These are phyloP conservation scores for Silvanus unidentatus DNA, from an alignment of 2,888 invertebrate species.

Conservation along the genomic window DNA sequence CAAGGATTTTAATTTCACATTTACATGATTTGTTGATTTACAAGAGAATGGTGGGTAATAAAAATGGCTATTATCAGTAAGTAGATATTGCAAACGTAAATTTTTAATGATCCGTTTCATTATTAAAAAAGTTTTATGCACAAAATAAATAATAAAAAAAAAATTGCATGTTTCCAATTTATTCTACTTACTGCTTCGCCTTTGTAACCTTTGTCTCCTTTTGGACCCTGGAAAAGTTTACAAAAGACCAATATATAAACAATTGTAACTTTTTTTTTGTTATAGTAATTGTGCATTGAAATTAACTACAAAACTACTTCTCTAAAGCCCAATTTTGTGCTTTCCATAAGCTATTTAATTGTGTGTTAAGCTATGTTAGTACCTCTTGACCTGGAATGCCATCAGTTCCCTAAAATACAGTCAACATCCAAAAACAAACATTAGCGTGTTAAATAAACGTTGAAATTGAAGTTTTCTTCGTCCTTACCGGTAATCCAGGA, in stretches of 20 bases:
- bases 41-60: too few species aligned
- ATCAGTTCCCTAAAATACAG: constrained; percentile 76
- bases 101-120: not conserved
- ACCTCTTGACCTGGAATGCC: constrained; percentile 91
- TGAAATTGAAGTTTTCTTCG: too few species aligned
- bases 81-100: not conserved
- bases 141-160: too few species aligned
- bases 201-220: constrained; percentile 83
- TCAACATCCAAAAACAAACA: constrained; percentile 6
- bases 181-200: constrained; percentile 69
- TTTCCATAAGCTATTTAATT: constrained; percentile 1
- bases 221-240: constrained; percentile 61
- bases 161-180: too few species aligned
- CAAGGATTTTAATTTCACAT: too few species aligned
- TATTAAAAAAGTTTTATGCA: not conserved
- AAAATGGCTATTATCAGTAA: constrained; percentile 8
- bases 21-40: too few species aligned
- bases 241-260: constrained; percentile 2
- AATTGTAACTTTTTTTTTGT: constrained; percentile 6
- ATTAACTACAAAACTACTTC: constrained; percentile 9
- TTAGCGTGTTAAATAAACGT: too few species aligned
- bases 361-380: constrained; percentile 33
- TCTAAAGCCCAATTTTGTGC: constrained; percentile 1
- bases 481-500: constrained; percentile 85
- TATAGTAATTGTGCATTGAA: constrained; percentile 12